phyloP scores from a whole-genome alignment of 2,888 invertebrate genomes.

The Macroteleia sp. region DNA sequence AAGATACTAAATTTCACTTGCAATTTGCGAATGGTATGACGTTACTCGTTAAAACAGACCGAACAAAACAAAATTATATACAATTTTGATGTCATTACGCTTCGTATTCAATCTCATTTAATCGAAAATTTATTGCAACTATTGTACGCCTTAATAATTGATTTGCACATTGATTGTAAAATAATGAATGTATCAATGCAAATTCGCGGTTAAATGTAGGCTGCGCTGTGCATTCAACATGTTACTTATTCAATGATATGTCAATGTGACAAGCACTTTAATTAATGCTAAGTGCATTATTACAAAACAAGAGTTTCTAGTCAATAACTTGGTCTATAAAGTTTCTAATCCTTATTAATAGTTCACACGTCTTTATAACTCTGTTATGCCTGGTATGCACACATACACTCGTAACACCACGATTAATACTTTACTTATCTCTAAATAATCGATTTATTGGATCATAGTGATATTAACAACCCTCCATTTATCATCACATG shows the following conservation, averaged over 20 bases:
- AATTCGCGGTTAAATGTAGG: conserved; percentile 30
- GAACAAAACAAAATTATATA: no score
- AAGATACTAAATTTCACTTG: no score
- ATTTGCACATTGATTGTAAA: conserved; percentile 27
- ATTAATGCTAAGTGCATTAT: conserved; percentile 61
- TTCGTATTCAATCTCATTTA: no score
- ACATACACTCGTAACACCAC: no score
- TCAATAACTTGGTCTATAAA: conserved; percentile 51
- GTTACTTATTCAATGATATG: conserved; percentile 41
- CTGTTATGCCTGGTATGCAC: no score
- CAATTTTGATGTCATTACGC: no score
- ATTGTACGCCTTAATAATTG: conserved; percentile 27
- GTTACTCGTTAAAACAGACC: no score
- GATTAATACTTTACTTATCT: no score
- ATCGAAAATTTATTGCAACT: no score
- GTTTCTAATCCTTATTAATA: conserved; percentile 61
- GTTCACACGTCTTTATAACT: conserved; percentile 31
- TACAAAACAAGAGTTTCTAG: conserved; percentile 59
- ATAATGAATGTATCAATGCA: conserved; percentile 45
- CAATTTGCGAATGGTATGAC: no score
- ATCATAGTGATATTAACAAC: no score
- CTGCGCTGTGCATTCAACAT: conserved; percentile 25
- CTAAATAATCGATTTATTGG: no score
- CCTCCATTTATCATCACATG: background rate
- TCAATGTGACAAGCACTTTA: conserved; percentile 44